phyloP scores from a whole-genome alignment of 1,140 invertebrate species.

The Odontomachus brunneus region DNA sequence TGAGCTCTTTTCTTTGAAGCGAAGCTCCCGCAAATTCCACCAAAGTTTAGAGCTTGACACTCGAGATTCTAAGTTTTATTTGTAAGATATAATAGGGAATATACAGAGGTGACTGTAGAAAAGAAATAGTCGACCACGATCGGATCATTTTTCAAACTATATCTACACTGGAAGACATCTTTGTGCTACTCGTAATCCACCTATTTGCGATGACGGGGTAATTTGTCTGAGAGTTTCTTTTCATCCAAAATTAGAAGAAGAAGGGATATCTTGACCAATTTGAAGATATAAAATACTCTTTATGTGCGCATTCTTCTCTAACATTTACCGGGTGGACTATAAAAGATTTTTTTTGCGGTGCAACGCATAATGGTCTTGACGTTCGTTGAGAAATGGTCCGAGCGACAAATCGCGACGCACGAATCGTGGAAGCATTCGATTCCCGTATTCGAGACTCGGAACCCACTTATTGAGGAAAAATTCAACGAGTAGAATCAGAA shows the following conservation, averaged over 20 bases:
- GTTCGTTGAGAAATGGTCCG: slow-evolving; percentile 44
- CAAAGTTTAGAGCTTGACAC: slow-evolving; percentile 30
- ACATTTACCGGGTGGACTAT: slow-evolving; percentile 9
- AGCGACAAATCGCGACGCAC: slow-evolving; percentile 26
- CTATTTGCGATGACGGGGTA: background rate
- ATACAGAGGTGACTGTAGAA: background rate
- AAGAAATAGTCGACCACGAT: slow-evolving; percentile 29
- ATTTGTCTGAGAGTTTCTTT: slow-evolving; percentile 27
- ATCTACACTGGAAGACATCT: slow-evolving; percentile 10
- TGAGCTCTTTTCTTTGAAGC: slow-evolving; percentile 22
- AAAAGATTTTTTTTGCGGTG: background rate
- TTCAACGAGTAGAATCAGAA: slow-evolving; percentile 45
- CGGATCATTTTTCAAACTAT: slow-evolving; percentile 46
- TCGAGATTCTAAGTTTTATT: slow-evolving; percentile 17
- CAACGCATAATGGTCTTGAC: slow-evolving; percentile 18
- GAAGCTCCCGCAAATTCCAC: slow-evolving; percentile 7
- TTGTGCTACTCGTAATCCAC: background rate
- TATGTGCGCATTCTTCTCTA: background rate
- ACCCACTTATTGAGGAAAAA: slow-evolving; percentile 19
- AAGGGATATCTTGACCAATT: slow-evolving; percentile 20
- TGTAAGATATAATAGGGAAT: slow-evolving; percentile 42
- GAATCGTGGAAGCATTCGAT: slow-evolving; percentile 17
- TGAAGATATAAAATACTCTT: slow-evolving; percentile 25
- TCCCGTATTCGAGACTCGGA: slow-evolving; percentile 15
- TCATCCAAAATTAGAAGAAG: slow-evolving; percentile 10